Percentiles rank a stretch among this genome's conserved stretches.
Conservation (phyloP, 2,888 invertebrate genomes). For the Rhagonycha lutea region DNA sequence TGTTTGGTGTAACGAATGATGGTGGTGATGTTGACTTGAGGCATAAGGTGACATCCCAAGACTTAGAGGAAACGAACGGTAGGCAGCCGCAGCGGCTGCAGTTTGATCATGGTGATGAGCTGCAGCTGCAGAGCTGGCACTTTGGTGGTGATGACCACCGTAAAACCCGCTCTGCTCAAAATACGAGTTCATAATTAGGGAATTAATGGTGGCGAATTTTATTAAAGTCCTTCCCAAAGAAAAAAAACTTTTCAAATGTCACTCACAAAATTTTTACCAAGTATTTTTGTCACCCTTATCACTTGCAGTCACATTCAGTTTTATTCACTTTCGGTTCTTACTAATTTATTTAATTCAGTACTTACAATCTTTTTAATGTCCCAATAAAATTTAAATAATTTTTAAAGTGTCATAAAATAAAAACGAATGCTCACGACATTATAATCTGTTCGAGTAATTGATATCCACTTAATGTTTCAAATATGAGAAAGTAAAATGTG, state of each 20-base stretch:
- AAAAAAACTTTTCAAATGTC: slow-evolving; percentile 15
- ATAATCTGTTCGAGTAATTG: slow-evolving; percentile 28
- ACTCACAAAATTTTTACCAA: slow-evolving; percentile 18
- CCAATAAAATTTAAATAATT: slow-evolving; percentile 8
- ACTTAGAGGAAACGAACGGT: slow-evolving; percentile 85
- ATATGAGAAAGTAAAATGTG: slow-evolving; percentile 31
- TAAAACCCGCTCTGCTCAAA: slow-evolving; percentile 96
- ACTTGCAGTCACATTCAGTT: background rate
- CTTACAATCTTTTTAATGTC: background rate
- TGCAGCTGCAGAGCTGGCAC: slow-evolving; percentile 65
- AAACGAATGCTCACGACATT: slow-evolving; percentile 26
- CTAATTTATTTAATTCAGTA: slow-evolving; percentile 3
- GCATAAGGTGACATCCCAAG: slow-evolving; percentile 86
- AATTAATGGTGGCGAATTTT: slow-evolving; percentile 43
- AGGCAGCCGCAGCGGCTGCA: slow-evolving; percentile 69
- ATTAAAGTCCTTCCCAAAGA: slow-evolving; percentile 8
- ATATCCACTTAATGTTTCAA: slow-evolving; percentile 30
- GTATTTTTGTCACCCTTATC: background rate
- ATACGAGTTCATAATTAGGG: slow-evolving; percentile 86
- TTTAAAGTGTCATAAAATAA: slow-evolving; percentile 8
- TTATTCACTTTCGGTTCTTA: slow-evolving; percentile 16
- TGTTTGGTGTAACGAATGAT: slow-evolving; percentile 73
- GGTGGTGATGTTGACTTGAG: slow-evolving; percentile 71
- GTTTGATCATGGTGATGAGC: slow-evolving; percentile 72
- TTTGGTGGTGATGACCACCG: slow-evolving; percentile 87